These are phyloP conservation scores for Sphenopsis melanotis DNA, from an alignment of 2,797 vertebrate genomes.

Conservation along the genomic window DNA sequence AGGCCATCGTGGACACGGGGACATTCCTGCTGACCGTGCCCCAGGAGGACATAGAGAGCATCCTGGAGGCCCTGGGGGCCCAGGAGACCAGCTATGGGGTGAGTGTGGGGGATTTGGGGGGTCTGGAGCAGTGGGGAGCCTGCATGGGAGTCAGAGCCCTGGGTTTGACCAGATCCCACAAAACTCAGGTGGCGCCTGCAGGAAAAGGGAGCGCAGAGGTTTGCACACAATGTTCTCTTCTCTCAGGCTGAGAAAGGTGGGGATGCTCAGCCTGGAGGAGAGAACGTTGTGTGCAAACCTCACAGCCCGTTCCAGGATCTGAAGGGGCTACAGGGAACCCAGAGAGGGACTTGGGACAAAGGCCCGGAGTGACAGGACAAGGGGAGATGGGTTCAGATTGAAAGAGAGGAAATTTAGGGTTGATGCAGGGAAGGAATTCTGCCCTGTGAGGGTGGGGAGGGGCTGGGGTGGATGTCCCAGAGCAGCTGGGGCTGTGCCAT, in stretches of 20 bases:
- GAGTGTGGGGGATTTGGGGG: background rate
- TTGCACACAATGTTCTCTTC: no score
- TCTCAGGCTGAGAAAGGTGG: background rate
- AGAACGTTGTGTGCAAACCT: background rate
- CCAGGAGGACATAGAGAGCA: conserved; percentile 28
- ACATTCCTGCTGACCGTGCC: conserved; percentile 76
- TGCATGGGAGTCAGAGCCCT: background rate
- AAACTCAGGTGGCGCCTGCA: background rate
- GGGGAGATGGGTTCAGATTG: background rate
- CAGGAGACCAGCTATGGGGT: conserved; percentile 70
- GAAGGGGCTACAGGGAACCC: background rate
- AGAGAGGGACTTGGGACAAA: background rate
- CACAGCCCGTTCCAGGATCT: background rate
- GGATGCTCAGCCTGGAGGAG: background rate
- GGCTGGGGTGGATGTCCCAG: background rate
- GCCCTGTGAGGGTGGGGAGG: background rate
- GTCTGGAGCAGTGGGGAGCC: background rate
- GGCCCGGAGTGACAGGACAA: background rate
- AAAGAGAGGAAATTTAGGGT: background rate
- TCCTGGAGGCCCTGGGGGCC: conserved; percentile 71
- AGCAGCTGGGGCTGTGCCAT: background rate
- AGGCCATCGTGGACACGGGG: conserved; percentile 80
- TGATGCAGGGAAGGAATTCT: background rate
- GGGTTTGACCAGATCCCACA: background rate
- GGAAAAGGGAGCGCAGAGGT: background rate